Evolutionary conservation across 1,140 invertebrate species (phyloP), one percentile per base, ranked within the genome.

Genomic region (Phenacoccus solenopsis): DNA sequence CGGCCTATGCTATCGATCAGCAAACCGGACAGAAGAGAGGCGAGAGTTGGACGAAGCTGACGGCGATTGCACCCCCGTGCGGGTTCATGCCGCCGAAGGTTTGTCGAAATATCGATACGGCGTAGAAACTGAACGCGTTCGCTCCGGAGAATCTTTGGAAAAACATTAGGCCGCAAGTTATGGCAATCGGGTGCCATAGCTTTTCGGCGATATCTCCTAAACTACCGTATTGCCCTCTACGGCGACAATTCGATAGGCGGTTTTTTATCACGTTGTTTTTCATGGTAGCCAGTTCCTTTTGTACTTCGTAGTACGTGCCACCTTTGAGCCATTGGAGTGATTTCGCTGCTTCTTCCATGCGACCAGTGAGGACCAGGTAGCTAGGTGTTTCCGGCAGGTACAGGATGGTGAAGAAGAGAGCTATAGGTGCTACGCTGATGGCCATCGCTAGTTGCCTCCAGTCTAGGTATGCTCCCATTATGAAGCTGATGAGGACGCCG

Each of bases 331-430:
- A 91, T 75, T 86, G 83, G 2, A 90, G 76, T 56, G 90, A 86
- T 70, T 84, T 83, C 16, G 86, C 84, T 0, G 93, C 92, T 78
- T 91, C 89, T 73, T 86, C 82, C 74, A 91, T 88, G 72, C 84
- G 83, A 12, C 89, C 85, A 76, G 87, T 80, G 13, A 90, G 82
- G 5, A 92, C 82, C 30, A 93, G 80, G 77, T 86, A 91, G 71
- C 88, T 89, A 3, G 91, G 91, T 49, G 90, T 92, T 81, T 94
- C 91, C 0, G 90, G 91, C 64, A 93, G 86, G 75, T 86, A 86
- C 70, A 88, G 81, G 12, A 88, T 83, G 1, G 85, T 73, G 27
- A 74, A 85, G 77, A 87, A 88, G 72, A 89, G 83, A 70, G 87
- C 81, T 7, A 86, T 81, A 24, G 90, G 89, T 12, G 88, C 88